Percentiles rank a stretch among this genome's conserved stretches.
Conservation (phyloP, 2,113 vertebrate genomes). For the Leptobrachium ailaonicum region DNA sequence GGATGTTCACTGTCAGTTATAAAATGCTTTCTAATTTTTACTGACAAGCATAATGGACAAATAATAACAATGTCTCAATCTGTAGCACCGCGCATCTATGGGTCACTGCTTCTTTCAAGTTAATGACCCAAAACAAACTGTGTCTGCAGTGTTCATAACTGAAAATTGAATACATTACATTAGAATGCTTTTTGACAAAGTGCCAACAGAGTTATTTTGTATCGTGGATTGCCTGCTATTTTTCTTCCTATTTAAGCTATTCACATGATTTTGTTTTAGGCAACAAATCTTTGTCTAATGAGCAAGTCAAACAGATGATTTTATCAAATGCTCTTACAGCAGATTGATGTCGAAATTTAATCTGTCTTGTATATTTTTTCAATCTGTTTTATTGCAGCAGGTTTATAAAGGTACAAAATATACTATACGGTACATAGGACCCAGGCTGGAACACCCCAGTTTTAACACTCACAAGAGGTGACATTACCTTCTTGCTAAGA, state of each 20-base stretch:
- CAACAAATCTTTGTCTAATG: not conserved
- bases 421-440: no score
- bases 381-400: no score
- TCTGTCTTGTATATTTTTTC: no score
- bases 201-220: conserved; percentile 12
- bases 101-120: conserved; percentile 12
- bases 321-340: no score
- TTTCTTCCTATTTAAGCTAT: not conserved
- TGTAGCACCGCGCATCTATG: conserved; percentile 15
- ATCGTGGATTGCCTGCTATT: not conserved
- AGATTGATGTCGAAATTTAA: no score
- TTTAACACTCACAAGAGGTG: no score
- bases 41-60: conserved; percentile 40
- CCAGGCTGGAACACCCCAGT: no score
- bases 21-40: conserved; percentile 30
- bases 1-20: conserved; percentile 19
- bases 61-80: conserved; percentile 34
- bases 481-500: no score
- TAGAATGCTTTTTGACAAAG: conserved; percentile 13
- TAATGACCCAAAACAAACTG: conserved; percentile 26
- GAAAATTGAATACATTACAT: conserved; percentile 24
- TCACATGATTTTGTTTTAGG: not conserved
- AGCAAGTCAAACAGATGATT: no score
- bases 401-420: no score
- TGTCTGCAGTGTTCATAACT: conserved; percentile 23